Conservation (phyloP, 1,140 invertebrate species). For the Drosophila tani region DNA sequence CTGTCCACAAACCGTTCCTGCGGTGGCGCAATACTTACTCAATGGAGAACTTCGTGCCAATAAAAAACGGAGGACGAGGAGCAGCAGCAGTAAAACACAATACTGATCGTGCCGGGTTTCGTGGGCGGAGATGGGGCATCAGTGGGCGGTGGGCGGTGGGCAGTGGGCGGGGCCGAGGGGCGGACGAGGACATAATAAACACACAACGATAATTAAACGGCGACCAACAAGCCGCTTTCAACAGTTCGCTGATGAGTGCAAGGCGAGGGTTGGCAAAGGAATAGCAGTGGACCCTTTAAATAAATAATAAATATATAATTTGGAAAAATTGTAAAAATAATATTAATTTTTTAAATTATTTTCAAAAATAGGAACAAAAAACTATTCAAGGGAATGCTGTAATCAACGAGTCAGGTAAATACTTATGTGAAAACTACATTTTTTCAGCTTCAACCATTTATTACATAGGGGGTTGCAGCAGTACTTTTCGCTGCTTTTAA, state of each 20-base stretch:
- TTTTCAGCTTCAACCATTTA: background rate
- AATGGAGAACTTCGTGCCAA: slow-evolving; percentile 37
- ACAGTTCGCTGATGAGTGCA: slow-evolving; percentile 20
- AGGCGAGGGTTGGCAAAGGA: slow-evolving; percentile 7
- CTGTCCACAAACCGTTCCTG: slow-evolving; percentile 9
- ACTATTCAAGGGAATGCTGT: too few species aligned
- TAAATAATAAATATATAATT: background rate
- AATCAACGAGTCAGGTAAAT: too few species aligned
- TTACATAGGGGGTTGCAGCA: background rate
- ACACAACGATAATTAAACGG: slow-evolving; percentile 56
- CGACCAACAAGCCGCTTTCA: slow-evolving; percentile 32
- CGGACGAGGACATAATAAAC: slow-evolving; percentile 48
- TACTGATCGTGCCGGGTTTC: slow-evolving; percentile 26
- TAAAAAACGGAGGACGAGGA: slow-evolving; percentile 26
- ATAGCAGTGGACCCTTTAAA: background rate
- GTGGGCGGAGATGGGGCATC: slow-evolving; percentile 18
- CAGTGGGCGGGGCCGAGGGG: slow-evolving; percentile 10
- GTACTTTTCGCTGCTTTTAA: too few species aligned
- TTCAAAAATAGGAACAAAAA: too few species aligned
- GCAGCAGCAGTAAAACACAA: slow-evolving; percentile 28
- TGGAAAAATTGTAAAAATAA: too few species aligned
- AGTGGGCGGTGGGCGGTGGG: slow-evolving; percentile 27
- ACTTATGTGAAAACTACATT: too few species aligned
- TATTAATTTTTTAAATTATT: too few species aligned
- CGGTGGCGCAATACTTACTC: slow-evolving; percentile 46